Percentiles rank a stretch among this genome's conserved stretches.
Conservation (phyloP, 2,888 invertebrate genomes). For the Buathra laborator region DNA sequence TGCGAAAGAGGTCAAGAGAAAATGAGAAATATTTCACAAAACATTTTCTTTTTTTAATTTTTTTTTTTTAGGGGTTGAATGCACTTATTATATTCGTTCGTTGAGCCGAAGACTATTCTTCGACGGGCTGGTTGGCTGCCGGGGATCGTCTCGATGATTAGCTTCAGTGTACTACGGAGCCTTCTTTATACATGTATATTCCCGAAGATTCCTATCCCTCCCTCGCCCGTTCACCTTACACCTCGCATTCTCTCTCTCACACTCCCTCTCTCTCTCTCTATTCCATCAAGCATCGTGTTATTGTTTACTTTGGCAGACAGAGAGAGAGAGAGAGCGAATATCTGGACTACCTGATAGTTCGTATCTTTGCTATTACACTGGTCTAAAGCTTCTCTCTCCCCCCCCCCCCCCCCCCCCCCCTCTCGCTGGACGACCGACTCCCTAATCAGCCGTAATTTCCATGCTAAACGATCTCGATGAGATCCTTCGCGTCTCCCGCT, state of each 20-base stretch:
- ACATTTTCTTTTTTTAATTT: slow-evolving; percentile 11
- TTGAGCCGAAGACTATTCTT: slow-evolving; percentile 15
- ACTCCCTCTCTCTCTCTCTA: slow-evolving; percentile 17
- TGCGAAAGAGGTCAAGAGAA: slow-evolving; percentile 2
- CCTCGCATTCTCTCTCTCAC: slow-evolving; percentile 25
- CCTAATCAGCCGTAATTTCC: slow-evolving; percentile 65
- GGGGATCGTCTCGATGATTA: slow-evolving; percentile 38
- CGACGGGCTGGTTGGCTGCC: slow-evolving; percentile 37
- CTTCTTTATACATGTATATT: slow-evolving; percentile 33
- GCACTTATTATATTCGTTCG: slow-evolving; percentile 32
- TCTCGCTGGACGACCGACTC: slow-evolving; percentile 17
- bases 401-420: background rate
- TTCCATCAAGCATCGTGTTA: slow-evolving; percentile 53
- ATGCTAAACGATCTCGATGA: slow-evolving; percentile 49
- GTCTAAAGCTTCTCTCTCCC: slow-evolving; percentile 41
- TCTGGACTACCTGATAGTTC: slow-evolving; percentile 45
- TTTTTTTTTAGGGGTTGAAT: slow-evolving; percentile 12
- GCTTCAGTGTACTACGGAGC: slow-evolving; percentile 9
- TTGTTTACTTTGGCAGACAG: slow-evolving; percentile 48
- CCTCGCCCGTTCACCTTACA: slow-evolving; percentile 24
- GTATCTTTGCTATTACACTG: slow-evolving; percentile 65
- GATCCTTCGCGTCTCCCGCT: slow-evolving; percentile 19
- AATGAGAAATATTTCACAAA: slow-evolving; percentile 37
- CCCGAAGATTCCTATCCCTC: slow-evolving; percentile 21
- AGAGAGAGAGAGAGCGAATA: slow-evolving; percentile 3